These are phyloP conservation scores for Pterois miles DNA, from an alignment of 2,797 vertebrate species.

Conservation along the genomic window DNA sequence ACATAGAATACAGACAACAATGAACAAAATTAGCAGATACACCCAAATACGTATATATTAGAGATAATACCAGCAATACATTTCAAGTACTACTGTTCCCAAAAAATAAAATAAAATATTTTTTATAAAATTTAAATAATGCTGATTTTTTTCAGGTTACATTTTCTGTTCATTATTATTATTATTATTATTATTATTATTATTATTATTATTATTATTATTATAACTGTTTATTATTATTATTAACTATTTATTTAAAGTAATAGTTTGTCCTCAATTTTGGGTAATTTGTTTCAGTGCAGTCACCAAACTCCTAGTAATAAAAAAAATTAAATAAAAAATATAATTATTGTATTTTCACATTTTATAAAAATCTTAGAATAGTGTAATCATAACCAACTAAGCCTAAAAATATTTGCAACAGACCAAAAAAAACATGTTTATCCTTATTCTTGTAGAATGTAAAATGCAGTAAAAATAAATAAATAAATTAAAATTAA, in stretches of 20 bases:
- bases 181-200: no score
- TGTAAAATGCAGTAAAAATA: not conserved
- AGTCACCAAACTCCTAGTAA: not conserved
- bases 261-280: not conserved
- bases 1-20: no score
- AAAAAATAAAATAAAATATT: not conserved
- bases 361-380: not conserved
- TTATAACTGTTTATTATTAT: no score
- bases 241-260: not conserved
- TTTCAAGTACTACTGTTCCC: not conserved
- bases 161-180: not conserved
- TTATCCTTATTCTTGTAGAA: not conserved
- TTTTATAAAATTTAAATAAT: not conserved
- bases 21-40: no score
- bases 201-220: no score
- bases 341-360: not conserved
- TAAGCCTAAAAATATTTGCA: not conserved
- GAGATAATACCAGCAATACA: no score
- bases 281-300: not conserved
- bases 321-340: not conserved
- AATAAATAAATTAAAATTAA: no score
- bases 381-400: not conserved
- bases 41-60: no score
- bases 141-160: not conserved
- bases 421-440: not conserved